Base-by-base conservation (phyloP, 2,113 vertebrate genomes). In the Scomber colias region DNA sequence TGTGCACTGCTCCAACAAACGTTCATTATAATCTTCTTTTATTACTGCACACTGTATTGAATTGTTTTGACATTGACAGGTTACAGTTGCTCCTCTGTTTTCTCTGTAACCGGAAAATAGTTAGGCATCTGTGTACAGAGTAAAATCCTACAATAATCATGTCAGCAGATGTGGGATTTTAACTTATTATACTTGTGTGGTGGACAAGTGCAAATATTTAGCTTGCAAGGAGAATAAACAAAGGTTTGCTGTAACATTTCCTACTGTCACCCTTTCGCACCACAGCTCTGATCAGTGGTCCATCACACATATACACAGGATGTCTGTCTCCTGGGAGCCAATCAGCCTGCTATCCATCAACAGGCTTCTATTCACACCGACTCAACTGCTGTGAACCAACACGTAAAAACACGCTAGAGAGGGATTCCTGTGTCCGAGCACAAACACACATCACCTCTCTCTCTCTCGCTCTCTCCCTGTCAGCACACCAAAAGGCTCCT, bases 401-500 rank as follows among this genome's bases (percentile, higher is more conserved):
- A 63, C 15, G 69, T 57, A 60, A 69, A 84, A 81, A 70, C 40
- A 80, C 5, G 48, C 48, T 50, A 72, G 55, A 78, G 53, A 82
- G 46, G 44, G 84, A 84, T 87, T 89, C 70, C 35, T 86, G 54
- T 35, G 64, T 69, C 61, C 21, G n/a, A 48, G 57, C 69, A 56
- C 64, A 61, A 40, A 79, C 74, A 49, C 75, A 68, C 55, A 74
- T 83, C 60, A 62, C 30, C 61, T 4, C 59, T 45, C 11, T 11
- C 73, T 45, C 51, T 3, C 48, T 53, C 27, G 31, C 15, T 5
- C 56, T 35, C 54, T 40, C 73, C 77, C 88, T 92, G 86, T 92
- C 92, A 91, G 83, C 85, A 87, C 83, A 91, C 85, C 89, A 92
- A 92, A 94, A 90, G 92, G 44, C 84, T 80, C 67, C 90, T 90